Conservation (phyloP, 2,797 vertebrate genomes). For the Coregonus ussuriensis region DNA sequence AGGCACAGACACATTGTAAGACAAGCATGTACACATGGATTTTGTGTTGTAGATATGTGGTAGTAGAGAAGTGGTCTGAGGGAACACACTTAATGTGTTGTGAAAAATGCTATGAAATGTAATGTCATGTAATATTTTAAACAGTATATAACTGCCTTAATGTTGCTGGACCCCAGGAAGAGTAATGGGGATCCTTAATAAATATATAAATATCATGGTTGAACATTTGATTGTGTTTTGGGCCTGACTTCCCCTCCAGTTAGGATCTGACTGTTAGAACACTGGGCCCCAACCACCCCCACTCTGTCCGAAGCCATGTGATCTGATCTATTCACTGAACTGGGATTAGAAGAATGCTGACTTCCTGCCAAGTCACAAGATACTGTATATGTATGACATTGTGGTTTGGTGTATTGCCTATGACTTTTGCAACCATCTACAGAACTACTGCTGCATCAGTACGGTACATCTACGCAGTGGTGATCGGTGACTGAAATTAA, state of each 20-base stretch:
- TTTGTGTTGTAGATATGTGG: no score
- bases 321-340: background rate
- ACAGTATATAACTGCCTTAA: no score
- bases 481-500: background rate
- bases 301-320: background rate
- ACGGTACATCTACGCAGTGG: background rate
- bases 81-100: no score
- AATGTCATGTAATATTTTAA: no score
- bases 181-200: no score
- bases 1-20: no score
- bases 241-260: background rate
- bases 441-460: background rate
- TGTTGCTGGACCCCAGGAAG: no score
- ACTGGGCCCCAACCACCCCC: background rate
- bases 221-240: background rate
- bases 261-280: background rate
- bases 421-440: background rate
- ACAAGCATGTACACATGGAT: no score
- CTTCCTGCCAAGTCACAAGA: background rate
- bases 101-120: no score
- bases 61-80: no score
- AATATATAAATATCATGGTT: background rate
- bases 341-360: background rate
- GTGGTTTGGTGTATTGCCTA: background rate
- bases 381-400: background rate